These are phyloP conservation scores for Zaprionus lachaisei DNA, from an alignment of 1,140 invertebrate genomes.

Conservation along the genomic window DNA sequence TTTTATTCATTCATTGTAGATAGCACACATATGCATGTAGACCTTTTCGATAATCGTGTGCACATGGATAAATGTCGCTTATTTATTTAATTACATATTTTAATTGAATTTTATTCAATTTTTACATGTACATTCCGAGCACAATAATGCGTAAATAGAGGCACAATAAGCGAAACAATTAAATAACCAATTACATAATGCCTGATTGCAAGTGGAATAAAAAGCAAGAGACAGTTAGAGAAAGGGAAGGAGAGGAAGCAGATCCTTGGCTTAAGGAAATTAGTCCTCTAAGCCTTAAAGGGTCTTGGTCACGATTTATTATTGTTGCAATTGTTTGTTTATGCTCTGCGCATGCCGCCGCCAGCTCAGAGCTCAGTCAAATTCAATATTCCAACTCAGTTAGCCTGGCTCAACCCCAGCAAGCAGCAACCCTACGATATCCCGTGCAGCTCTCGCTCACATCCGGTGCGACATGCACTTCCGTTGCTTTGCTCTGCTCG, in stretches of 20 bases:
- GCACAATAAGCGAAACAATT: constrained; percentile 19
- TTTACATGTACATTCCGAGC: constrained; percentile 16
- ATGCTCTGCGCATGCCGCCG: constrained; percentile 42
- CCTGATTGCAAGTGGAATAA: neutral
- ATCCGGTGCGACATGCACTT: constrained; percentile 79
- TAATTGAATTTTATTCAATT: constrained; percentile 64
- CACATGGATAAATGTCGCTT: constrained; percentile 23
- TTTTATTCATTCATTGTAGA: constrained; percentile 5
- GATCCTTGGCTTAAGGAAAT: neutral
- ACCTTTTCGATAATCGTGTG: constrained; percentile 10
- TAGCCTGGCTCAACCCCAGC: constrained; percentile 8
- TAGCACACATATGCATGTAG: neutral
- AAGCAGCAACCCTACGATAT: constrained; percentile 2
- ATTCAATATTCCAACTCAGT: constrained; percentile 73
- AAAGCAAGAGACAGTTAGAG: neutral
- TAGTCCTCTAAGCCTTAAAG: neutral
- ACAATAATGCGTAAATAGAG: constrained; percentile 10
- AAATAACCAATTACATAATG: constrained; percentile 9
- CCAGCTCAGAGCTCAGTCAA: constrained; percentile 50
- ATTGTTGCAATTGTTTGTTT: constrained; percentile 65
- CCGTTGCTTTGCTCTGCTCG: constrained; percentile 64
- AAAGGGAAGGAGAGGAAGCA: neutral
- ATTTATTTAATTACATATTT: constrained; percentile 73
- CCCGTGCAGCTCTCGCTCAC: constrained; percentile 27
- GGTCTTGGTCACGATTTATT: constrained; percentile 59